Evolutionary conservation across 2,888 invertebrate genomes (phyloP).

Genomic region (Patella pellucida): DNA sequence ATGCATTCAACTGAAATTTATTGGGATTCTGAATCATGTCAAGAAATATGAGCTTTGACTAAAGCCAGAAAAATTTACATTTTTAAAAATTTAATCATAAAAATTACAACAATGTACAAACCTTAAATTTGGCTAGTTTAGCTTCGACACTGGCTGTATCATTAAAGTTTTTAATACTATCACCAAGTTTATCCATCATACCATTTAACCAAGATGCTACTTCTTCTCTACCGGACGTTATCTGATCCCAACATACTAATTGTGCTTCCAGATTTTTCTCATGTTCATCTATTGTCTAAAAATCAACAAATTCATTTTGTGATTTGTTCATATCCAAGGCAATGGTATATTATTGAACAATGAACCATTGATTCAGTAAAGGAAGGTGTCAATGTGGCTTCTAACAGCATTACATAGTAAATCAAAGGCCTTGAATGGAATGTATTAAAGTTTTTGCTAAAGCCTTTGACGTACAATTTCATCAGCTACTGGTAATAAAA

Average conservation of each 20-base stretch:
- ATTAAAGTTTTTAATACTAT: constrained; percentile 82
- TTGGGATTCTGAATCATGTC: too few relatives aligned
- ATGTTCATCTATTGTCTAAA: constrained; percentile 78
- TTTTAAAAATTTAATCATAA: too few relatives aligned
- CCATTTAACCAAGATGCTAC: constrained; percentile 86
- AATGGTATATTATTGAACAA: too few relatives aligned
- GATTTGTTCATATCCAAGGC: too few relatives aligned
- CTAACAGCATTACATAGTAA: background rate
- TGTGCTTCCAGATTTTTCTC: constrained; percentile 89
- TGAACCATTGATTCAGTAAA: too few relatives aligned
- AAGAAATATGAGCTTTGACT: too few relatives aligned
- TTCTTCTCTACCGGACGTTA: constrained; percentile 88
- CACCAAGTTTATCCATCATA: constrained; percentile 83
- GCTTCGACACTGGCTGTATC: constrained; percentile 86
- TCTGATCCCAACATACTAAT: constrained; percentile 92
- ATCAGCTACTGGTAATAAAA: background rate
- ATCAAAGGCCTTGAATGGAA: background rate
- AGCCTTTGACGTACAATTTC: background rate
- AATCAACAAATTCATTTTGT: background rate
- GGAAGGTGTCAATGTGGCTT: background rate
- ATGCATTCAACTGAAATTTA: too few relatives aligned
- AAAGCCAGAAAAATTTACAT: too few relatives aligned
- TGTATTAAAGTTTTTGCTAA: too few relatives aligned
- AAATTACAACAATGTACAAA: constrained; percentile 30
- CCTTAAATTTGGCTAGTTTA: constrained; percentile 85